These are phyloP conservation scores for Anodontia alba DNA, from an alignment of 2,888 invertebrate genomes.

Conservation along the genomic window DNA sequence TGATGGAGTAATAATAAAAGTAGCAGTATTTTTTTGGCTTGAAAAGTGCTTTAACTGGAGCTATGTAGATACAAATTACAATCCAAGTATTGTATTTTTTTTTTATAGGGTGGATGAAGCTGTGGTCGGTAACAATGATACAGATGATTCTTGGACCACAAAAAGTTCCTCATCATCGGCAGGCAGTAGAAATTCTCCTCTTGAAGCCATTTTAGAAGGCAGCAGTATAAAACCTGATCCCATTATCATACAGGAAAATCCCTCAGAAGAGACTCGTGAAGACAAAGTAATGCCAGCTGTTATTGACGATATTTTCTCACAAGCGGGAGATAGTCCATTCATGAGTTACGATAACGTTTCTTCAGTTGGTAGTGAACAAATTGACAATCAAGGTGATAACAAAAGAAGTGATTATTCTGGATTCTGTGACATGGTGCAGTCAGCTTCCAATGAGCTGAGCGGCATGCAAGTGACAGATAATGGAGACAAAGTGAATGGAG, in stretches of 20 bases:
- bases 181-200: slow-evolving; percentile 53
- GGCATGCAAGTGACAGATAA: not conserved
- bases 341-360: not conserved
- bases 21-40: too few species aligned
- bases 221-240: not conserved
- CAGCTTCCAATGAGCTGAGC: not conserved
- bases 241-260: not conserved
- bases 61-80: too few species aligned
- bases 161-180: slow-evolving; percentile 38
- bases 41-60: too few species aligned
- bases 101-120: not conserved
- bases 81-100: too few species aligned
- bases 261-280: not conserved
- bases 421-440: not conserved
- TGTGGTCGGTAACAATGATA: slow-evolving; percentile 12
- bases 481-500: not conserved
- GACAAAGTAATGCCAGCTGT: not conserved
- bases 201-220: not conserved
- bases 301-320: slow-evolving; percentile 26
- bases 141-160: slow-evolving; percentile 57
- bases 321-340: slow-evolving; percentile 34
- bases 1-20: too few species aligned
- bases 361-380: not conserved
- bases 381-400: not conserved
- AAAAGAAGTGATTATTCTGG: not conserved